Base-by-base conservation (phyloP, 2,888 invertebrate species). In the Thumatha senex region DNA sequence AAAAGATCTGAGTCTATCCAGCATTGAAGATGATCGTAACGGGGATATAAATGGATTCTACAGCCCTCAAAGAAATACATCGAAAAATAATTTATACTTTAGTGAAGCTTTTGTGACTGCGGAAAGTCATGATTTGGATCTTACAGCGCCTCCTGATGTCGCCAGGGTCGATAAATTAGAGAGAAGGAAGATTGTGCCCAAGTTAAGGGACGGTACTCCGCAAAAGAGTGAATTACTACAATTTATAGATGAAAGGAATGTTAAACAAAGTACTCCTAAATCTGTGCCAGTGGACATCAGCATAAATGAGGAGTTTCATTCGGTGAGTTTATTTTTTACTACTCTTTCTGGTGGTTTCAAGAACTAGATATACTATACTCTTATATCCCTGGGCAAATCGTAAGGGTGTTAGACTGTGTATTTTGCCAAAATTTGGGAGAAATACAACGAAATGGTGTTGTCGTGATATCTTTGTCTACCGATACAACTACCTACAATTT, bases 41-140 rank as follows among this genome's bases (percentile, higher is more conserved):
- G 68, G 82, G 0, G 63, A 63, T 0, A 78, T 75, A 0, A 83
- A 82, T 10, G 81, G 81, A 0, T 77, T 90, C 0, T 90, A 86
- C 54, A 84, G 82, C 1, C 90, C 91, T 0, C 83, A 89, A 33
- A 59, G 81, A 4, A 92, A 92, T 36, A 92, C 89, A 0, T 92
- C 92, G 0, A 92, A 92, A 51, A 92, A 86, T 31, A 92, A 92
- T 51, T 54, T 92, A 9, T 92, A 91, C 51, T 84, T 88, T 44
- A 81, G 84, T 0, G 92, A 92, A 12, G 87, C 84, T 39, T 89
- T 84, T 36, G 77, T 77, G 0, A 84, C 85, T 0, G 82, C 85
- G 0, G 90, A 91, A 0, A 78, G 82, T 40, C 74, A 78, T 8
- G 61, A 84, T 0, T 48, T 86, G 5, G 72, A 69, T 4, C 70